A percentile compares a stretch with the other conserved stretches of the same genome.
These are phyloP conservation scores for Eubasilissa splendida DNA, from an alignment of 2,888 invertebrate genomes.

Conservation along the genomic window DNA sequence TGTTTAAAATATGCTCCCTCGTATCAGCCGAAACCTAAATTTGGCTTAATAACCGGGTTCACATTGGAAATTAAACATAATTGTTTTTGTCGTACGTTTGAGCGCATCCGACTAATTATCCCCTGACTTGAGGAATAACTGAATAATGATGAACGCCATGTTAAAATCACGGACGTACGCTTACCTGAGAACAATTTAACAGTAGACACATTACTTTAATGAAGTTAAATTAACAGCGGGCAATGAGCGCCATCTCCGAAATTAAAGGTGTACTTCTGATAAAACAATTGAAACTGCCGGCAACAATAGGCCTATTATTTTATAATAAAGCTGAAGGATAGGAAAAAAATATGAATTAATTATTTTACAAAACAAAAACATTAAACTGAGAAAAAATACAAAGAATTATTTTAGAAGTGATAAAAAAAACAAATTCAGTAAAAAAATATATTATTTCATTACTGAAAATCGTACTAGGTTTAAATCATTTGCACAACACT, in stretches of 20 bases:
- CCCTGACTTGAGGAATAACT: constrained; percentile 51
- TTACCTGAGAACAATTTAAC: constrained; percentile 30
- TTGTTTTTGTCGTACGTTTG: constrained; percentile 40
- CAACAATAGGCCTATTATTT: too few relatives aligned
- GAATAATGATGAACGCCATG: constrained; percentile 50
- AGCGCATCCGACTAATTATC: constrained; percentile 50
- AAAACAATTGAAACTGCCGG: not conserved
- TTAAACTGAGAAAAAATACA: too few relatives aligned
- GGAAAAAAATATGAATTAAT: too few relatives aligned
- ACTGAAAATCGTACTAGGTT: too few relatives aligned
- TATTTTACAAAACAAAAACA: too few relatives aligned
- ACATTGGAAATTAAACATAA: constrained; percentile 49
- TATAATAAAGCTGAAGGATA: too few relatives aligned
- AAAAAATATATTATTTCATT: too few relatives aligned
- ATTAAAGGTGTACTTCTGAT: not conserved
- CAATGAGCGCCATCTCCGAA: not conserved
- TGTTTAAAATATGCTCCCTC: not conserved
- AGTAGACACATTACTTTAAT: constrained; percentile 23
- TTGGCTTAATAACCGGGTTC: constrained; percentile 44
- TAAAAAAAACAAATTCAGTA: too few relatives aligned
- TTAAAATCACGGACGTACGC: constrained; percentile 25
- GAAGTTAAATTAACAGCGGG: constrained; percentile 15
- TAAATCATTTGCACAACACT: too few relatives aligned
- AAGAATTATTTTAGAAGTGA: too few relatives aligned
- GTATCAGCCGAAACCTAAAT: not conserved